These are phyloP conservation scores for Peromyscus attwateri DNA, from an alignment of 2,797 vertebrate genomes.

Conservation along the genomic window DNA sequence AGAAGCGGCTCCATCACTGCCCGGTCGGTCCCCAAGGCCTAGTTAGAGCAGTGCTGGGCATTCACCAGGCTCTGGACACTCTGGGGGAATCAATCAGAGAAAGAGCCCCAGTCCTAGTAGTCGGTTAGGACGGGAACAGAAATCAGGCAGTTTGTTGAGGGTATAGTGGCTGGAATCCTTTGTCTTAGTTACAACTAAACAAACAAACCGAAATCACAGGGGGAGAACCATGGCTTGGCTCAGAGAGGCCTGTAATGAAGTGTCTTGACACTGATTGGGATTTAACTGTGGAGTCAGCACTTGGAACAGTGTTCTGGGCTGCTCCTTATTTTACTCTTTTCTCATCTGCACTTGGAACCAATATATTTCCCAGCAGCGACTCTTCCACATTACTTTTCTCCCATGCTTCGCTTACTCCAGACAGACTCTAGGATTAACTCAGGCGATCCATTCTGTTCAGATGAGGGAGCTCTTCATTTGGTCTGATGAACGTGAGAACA, in stretches of 20 bases:
- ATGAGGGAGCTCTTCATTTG: conserved; percentile 73
- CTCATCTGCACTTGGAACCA: conserved; percentile 61
- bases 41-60: too few relatives aligned
- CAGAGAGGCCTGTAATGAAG: not conserved
- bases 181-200: conserved; percentile 43
- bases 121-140: not conserved
- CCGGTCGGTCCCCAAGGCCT: not conserved
- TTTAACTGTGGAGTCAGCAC: conserved; percentile 46
- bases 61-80: not conserved
- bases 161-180: not conserved
- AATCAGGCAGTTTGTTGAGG: not conserved
- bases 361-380: conserved; percentile 67
- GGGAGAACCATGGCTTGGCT: not conserved
- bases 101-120: not conserved
- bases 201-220: not conserved
- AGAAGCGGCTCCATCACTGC: not conserved
- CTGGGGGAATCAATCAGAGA: not conserved
- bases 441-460: conserved; percentile 74
- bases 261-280: not conserved
- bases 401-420: conserved; percentile 75
- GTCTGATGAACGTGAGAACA: conserved; percentile 75
- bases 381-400: conserved; percentile 74
- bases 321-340: conserved; percentile 34
- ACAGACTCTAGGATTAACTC: conserved; percentile 80
- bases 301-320: conserved; percentile 26